phyloP scores from a whole-genome alignment of 2,888 invertebrate species.

The Drosophila putrida region DNA sequence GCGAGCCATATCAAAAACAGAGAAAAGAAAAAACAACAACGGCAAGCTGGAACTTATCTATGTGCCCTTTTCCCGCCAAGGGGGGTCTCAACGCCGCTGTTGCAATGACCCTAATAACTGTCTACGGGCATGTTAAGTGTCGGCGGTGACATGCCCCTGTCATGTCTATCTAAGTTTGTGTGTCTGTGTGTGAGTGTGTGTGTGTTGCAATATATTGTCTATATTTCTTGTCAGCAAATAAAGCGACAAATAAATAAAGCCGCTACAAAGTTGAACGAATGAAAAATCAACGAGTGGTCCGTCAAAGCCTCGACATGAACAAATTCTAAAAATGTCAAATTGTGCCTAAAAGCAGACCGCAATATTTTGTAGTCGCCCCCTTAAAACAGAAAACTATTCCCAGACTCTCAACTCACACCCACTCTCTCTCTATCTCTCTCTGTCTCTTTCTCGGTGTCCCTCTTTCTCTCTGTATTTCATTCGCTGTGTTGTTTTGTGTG shows the following conservation, averaged over 20 bases:
- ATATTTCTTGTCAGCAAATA: conserved; percentile 81
- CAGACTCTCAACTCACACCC: conserved; percentile 21
- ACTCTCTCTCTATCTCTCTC: not conserved
- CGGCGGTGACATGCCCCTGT: conserved; percentile 78
- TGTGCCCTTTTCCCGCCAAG: conserved; percentile 41
- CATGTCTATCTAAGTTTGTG: conserved; percentile 55
- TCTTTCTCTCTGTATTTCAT: not conserved
- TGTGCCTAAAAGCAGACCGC: conserved; percentile 79
- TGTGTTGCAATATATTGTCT: conserved; percentile 74
- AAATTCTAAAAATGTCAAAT: conserved; percentile 72
- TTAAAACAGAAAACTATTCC: conserved; percentile 53
- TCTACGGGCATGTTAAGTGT: conserved; percentile 82
- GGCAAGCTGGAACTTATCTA: conserved; percentile 52
- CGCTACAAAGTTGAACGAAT: conserved; percentile 72
- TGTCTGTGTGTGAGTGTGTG: conserved; percentile 31
- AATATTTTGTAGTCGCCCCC: conserved; percentile 67
- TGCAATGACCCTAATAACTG: conserved; percentile 82
- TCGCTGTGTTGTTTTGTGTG: conserved; percentile 58
- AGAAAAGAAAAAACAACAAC: conserved; percentile 12
- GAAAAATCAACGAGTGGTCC: conserved; percentile 60
- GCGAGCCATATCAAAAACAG: conserved; percentile 36
- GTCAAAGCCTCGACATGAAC: conserved; percentile 16
- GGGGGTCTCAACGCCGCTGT: conserved; percentile 39
- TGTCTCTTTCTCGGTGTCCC: not conserved
- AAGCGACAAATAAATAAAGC: conserved; percentile 80